These are phyloP conservation scores for Carollia perspicillata DNA, from an alignment of 2,113 vertebrate species.

Conservation along the genomic window DNA sequence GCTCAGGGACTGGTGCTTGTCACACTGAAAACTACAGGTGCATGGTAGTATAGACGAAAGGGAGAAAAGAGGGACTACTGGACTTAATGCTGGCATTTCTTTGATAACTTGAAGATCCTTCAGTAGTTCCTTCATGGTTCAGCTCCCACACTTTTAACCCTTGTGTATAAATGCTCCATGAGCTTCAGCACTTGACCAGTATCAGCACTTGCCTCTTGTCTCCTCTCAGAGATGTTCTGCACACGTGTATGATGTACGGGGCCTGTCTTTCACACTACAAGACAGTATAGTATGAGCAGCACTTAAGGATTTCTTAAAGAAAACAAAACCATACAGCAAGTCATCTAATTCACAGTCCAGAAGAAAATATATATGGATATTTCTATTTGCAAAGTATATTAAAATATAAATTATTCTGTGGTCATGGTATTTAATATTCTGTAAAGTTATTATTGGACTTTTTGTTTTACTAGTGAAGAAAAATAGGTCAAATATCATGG, in stretches of 20 bases:
- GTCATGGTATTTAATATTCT: conserved; percentile 37
- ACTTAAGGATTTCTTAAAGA: conserved; percentile 8
- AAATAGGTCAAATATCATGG: not conserved
- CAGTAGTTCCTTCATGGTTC: not conserved
- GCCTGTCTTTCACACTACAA: not conserved
- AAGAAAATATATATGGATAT: conserved; percentile 38
- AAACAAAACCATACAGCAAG: not conserved
- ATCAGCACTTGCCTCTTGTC: not conserved
- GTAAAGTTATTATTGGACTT: not conserved
- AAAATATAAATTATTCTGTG: conserved; percentile 21
- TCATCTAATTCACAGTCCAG: not conserved
- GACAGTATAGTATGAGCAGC: not conserved
- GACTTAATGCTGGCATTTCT: not conserved
- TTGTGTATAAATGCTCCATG: not conserved
- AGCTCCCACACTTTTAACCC: not conserved
- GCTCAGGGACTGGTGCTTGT: not conserved
- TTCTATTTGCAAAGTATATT: conserved; percentile 2
- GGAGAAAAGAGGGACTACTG: not conserved
- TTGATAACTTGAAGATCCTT: not conserved
- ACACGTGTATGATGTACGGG: too few relatives aligned
- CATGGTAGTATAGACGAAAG: not conserved
- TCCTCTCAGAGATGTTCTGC: not conserved
- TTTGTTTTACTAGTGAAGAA: conserved; percentile 39
- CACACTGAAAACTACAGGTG: not conserved
- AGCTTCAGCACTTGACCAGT: not conserved